Percentiles rank a stretch among this genome's conserved stretches.
Conservation (phyloP, 2,113 vertebrate species). For the Hystrix brachyura region DNA sequence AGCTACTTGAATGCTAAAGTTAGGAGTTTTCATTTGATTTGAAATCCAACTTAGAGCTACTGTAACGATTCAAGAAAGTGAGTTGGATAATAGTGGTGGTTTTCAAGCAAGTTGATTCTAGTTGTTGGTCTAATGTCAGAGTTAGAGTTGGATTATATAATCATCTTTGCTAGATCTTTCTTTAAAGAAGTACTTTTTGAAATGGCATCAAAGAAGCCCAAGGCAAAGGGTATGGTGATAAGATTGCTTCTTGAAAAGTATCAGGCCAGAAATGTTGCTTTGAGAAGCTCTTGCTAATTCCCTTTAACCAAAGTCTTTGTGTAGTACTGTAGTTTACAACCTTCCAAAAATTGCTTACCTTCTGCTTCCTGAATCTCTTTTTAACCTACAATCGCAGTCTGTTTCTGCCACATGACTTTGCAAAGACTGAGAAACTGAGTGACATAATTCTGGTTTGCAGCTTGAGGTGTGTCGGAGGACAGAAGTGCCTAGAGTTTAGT, state of each 20-base stretch:
- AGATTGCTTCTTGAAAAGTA: slow-evolving; percentile 59
- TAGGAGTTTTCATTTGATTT: slow-evolving; percentile 35
- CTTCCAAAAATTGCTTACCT: slow-evolving; percentile 34
- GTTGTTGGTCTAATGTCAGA: slow-evolving; percentile 41
- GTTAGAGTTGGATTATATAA: slow-evolving; percentile 29
- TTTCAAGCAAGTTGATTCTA: slow-evolving; percentile 36
- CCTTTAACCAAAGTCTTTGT: background rate
- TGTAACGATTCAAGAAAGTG: slow-evolving; percentile 36
- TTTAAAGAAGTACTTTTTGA: slow-evolving; percentile 64
- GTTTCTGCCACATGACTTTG: background rate
- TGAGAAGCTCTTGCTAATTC: slow-evolving; percentile 17
- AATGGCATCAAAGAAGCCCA: slow-evolving; percentile 64
- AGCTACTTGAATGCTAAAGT: background rate
- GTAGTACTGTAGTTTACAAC: background rate
- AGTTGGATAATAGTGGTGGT: slow-evolving; percentile 52
- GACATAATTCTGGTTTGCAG: background rate
- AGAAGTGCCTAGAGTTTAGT: slow-evolving; percentile 11
- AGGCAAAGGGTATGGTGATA: background rate
- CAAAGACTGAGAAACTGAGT: slow-evolving; percentile 29
- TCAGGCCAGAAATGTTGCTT: slow-evolving; percentile 40
- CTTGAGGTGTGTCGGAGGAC: background rate
- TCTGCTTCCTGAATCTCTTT: background rate
- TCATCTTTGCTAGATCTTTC: slow-evolving; percentile 48
- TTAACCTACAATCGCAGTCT: background rate
- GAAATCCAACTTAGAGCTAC: slow-evolving; percentile 42